Evolutionary conservation across 1,140 invertebrate species (phyloP), one percentile per base, ranked within the genome.

Genomic region (Bursaphelenchus mucronatus): DNA sequence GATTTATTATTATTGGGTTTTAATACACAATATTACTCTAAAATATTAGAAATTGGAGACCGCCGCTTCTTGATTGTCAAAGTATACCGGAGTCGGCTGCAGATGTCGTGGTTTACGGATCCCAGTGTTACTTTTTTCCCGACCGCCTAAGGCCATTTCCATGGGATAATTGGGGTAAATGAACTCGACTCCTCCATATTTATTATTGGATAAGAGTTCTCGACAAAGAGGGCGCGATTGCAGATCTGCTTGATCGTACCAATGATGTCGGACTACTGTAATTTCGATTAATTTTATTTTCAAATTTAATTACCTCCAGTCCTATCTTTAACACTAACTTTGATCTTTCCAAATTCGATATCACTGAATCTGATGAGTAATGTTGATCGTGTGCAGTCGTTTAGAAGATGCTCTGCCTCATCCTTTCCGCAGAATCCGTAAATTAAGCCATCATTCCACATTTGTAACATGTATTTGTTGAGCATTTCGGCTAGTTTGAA

Each of bases 381-480:
- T 3, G 80, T 80, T 9, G 73, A 66, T 47, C 69, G 45, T 39
- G 72, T 66, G 53, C 76, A 77, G 39, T 65, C 67, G 17, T 57
- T 40, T 43, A 80, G 66, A 39, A 80, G 47, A 50, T 73, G 67
- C 53, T 80, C 78, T 7, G 78, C 74, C 47, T 80, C 79, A 45
- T 80, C 78, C 46, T 80, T 80, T 8, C 68, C 69, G 17, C 78
- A 80, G 56, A 80, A 80, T 8, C 78, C 78, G 61, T 65, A 79
- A 40, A 80, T 76, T 17, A 80, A 61, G 1, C 78, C 78, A 53
- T 80, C 75, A 64, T 76, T 76, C 78, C 78, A 80, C 78, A 80
- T 81, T 47, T 68, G 65, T 41, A 76, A 63, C 45, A 80, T 68
- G 56, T 81, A 65, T 62, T 80, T 80, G 63, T 80, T 80, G 8